phyloP scores from a whole-genome alignment of 2,797 vertebrate genomes.

The Enteromius afrohamiltoni region DNA sequence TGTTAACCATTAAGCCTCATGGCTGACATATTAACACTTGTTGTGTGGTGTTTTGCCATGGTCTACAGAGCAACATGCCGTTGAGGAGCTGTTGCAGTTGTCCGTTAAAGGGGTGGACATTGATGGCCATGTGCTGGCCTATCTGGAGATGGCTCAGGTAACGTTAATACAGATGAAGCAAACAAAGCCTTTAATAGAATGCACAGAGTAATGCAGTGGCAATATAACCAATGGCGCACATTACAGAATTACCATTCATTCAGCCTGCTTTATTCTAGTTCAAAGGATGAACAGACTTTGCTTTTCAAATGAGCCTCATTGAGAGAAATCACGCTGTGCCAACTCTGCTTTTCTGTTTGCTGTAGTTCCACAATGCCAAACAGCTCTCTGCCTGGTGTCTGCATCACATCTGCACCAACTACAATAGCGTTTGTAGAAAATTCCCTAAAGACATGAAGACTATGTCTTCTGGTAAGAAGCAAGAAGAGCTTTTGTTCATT shows the following conservation, averaged over 20 bases:
- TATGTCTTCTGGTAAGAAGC: constrained; percentile 83
- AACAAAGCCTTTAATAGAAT: constrained; percentile 37
- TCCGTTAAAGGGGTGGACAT: constrained; percentile 84
- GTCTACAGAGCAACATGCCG: constrained; percentile 84
- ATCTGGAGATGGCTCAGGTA: constrained; percentile 91
- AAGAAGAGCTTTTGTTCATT: not conserved
- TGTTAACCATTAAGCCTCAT: constrained; percentile 37
- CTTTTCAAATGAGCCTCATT: constrained; percentile 56
- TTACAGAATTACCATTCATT: constrained; percentile 55
- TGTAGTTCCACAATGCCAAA: constrained; percentile 88
- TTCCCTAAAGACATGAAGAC: constrained; percentile 92
- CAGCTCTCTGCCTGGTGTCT: constrained; percentile 90
- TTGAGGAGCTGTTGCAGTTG: constrained; percentile 84
- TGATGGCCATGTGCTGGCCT: constrained; percentile 87
- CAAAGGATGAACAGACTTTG: constrained; percentile 50
- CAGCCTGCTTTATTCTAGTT: constrained; percentile 49
- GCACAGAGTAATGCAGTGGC: constrained; percentile 43
- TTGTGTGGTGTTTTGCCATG: constrained; percentile 38
- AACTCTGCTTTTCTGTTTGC: constrained; percentile 47
- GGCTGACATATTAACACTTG: constrained; percentile 42
- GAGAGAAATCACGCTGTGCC: constrained; percentile 49
- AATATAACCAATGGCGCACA: constrained; percentile 40
- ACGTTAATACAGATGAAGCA: constrained; percentile 14
- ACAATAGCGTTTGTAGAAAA: constrained; percentile 90
- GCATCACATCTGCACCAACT: constrained; percentile 94